Evolutionary conservation across 2,113 vertebrate genomes (phyloP), one percentile per base, ranked within the genome.

Genomic region (Carassius gibelio): DNA sequence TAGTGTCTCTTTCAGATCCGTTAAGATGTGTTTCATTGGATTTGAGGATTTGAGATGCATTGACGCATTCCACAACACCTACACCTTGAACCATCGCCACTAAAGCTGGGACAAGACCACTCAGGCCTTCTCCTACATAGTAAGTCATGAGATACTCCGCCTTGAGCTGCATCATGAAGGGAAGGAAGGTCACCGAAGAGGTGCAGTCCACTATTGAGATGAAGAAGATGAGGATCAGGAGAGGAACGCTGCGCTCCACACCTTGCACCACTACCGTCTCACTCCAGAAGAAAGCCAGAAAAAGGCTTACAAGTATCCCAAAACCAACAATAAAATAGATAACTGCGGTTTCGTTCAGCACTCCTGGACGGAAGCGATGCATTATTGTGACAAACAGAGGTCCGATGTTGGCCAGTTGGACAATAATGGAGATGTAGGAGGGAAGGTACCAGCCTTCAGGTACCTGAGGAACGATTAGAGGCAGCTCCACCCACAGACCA

Each of bases 371-470:
- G 84, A 96, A 93, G 72, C 89, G 93, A 45, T 96, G 95, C 88
- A 92, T 91, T 68, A 96, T 84, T 0, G 95, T 94, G 85, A 96
- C 90, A 5, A 92, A 91, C 72, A 96, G 90, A 0, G 96, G 96
- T 1, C 96, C 95, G 0, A 95, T 64, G 68, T 96, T 96, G 87
- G 96, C 96, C 89, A 94, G 88, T 90, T 96, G 96, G 91, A 96
- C 94, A 75, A 96, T 86, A 23, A 96, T 82, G 0, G 95, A 96
- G 6, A 96, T 93, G 93, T 95, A 95, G 0, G 96, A 96, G 2
- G 96, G 96, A 86, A 96, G 94, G 89, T 93, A 91, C 96, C 96
- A 96, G 57, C 95, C 95, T 87, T 96, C 96, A 0, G 96, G 96
- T 66, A 94, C 91, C 48, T 91, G 88, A 8, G 95, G 93, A 36